Percentiles rank a stretch among this genome's conserved stretches.
These are phyloP conservation scores for Himalopsyche japonica DNA, from an alignment of 2,888 invertebrate genomes.

Conservation along the genomic window DNA sequence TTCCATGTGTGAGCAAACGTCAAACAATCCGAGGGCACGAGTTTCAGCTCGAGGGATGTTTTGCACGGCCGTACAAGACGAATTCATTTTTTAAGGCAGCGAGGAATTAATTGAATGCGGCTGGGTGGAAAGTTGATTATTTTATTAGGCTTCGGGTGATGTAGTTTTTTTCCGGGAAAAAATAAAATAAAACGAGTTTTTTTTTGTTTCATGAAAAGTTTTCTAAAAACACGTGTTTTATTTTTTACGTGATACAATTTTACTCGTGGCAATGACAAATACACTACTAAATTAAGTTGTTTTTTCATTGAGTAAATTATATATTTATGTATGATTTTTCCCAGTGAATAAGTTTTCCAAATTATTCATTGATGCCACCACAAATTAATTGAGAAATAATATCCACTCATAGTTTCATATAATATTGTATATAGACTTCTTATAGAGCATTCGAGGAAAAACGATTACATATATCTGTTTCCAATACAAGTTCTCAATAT, in stretches of 20 bases:
- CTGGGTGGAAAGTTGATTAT: conserved; percentile 8
- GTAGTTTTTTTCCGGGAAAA: neutral
- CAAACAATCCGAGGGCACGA: neutral
- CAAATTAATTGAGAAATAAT: too few relatives aligned
- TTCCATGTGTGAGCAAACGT: conserved; percentile 12
- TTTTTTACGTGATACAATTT: neutral
- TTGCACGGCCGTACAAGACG: neutral
- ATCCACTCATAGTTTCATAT: too few relatives aligned
- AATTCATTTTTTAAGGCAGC: neutral
- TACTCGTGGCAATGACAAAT: neutral
- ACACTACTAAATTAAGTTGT: neutral
- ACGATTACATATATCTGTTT: too few relatives aligned
- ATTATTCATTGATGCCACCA: too few relatives aligned
- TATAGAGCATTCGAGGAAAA: too few relatives aligned
- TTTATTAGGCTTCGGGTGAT: neutral
- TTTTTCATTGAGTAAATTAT: too few relatives aligned
- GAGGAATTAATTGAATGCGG: neutral
- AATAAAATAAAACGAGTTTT: neutral
- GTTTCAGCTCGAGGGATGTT: neutral
- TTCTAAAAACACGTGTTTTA: neutral
- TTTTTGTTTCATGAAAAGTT: neutral
- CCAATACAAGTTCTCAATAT: too few relatives aligned
- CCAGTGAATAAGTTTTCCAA: too few relatives aligned
- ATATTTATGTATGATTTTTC: too few relatives aligned
- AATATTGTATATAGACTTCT: too few relatives aligned